A percentile compares a stretch with the other conserved stretches of the same genome.
Conservation (phyloP, 2,797 vertebrate species). For the Sebastes matsubarae region DNA sequence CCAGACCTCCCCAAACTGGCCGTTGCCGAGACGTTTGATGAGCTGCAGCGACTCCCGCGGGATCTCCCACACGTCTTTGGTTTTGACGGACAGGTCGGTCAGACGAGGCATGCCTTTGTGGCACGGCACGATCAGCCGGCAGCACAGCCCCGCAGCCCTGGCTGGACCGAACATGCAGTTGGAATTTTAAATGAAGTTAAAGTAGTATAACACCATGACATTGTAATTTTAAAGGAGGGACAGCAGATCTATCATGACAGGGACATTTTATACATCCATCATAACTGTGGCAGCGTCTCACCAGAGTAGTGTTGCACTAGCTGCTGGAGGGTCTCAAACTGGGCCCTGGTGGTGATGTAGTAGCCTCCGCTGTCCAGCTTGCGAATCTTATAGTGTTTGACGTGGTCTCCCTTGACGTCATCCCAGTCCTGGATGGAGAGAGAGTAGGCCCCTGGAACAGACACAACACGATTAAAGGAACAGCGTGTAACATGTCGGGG, state of each 20-base stretch:
- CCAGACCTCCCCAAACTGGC: slow-evolving; percentile 99
- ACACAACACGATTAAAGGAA: background rate
- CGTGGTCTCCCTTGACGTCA: slow-evolving; percentile 97
- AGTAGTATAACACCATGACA: background rate
- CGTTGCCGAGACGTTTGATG: slow-evolving; percentile 99
- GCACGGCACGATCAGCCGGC: slow-evolving; percentile 96
- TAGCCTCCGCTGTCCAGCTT: slow-evolving; percentile 99
- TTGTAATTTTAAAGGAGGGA: background rate
- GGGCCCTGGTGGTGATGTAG: slow-evolving; percentile 98
- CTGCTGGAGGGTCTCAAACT: slow-evolving; percentile 98
- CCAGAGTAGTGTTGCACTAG: slow-evolving; percentile 98
- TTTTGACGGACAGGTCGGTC: slow-evolving; percentile 99
- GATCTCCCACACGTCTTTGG: slow-evolving; percentile 99
- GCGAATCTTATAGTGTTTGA: slow-evolving; percentile 99
- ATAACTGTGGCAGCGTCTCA: slow-evolving; percentile 67
- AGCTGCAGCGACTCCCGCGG: slow-evolving; percentile 99
- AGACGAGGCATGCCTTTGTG: slow-evolving; percentile 99
- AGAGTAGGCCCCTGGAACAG: slow-evolving; percentile 93
- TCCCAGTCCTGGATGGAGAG: slow-evolving; percentile 99
- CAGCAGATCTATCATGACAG: background rate
- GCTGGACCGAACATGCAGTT: slow-evolving; percentile 72
- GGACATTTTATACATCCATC: background rate
- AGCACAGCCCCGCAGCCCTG: slow-evolving; percentile 98
- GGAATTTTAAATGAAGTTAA: background rate
- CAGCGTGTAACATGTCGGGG: too few relatives aligned